Evolutionary conservation across 2,888 invertebrate species (phyloP), one percentile per base, ranked within the genome.

Genomic region (Morinoia aosen): DNA sequence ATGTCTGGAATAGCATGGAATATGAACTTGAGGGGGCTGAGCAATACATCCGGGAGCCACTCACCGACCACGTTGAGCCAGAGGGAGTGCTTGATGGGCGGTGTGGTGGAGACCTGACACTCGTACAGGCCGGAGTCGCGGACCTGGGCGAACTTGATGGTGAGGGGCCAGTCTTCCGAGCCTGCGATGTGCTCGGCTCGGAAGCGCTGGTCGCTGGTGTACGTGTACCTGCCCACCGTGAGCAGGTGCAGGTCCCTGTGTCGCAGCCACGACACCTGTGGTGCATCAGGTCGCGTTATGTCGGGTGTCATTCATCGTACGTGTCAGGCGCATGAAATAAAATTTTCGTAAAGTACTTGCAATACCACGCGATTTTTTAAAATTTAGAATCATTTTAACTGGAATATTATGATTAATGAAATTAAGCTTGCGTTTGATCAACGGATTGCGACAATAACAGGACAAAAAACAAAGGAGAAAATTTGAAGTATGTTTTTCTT

Each of bases 21-120:
- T 76, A 76, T 76, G 8, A 19, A 76, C 76, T 76, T 33, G 76
- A 76, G 33, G 25, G 25, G 48, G 48, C 48, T 4, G 48, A 48
- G 48, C 2, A 48, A 48, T 5, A 48, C 48, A 48, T 48, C 48
- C 48, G 48, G 40, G 40, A 57, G 33, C n/a, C 12, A 93, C 96
- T 96, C 56, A 96, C 96, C 96, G 19, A 96, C 96, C 40, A 96
- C 96, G 64, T 93, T 96, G 93, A 96, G 96, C 96, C 96, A 96
- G 25, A 96, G 96, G 61, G 95, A 96, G 91, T 96, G 96, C 76
- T 95, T 95, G 95, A 96, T 96, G 57, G 96, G 96, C 88, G 96
- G 96, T 10, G 96, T 96, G 25, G 96, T 96, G 57, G 96, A 96
- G 64, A 96, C 96, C 61, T 96, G 96, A 61, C 96, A 96, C 91